Evolutionary conservation across 2,113 vertebrate genomes (phyloP).

Genomic region (Semnornis frantzii): DNA sequence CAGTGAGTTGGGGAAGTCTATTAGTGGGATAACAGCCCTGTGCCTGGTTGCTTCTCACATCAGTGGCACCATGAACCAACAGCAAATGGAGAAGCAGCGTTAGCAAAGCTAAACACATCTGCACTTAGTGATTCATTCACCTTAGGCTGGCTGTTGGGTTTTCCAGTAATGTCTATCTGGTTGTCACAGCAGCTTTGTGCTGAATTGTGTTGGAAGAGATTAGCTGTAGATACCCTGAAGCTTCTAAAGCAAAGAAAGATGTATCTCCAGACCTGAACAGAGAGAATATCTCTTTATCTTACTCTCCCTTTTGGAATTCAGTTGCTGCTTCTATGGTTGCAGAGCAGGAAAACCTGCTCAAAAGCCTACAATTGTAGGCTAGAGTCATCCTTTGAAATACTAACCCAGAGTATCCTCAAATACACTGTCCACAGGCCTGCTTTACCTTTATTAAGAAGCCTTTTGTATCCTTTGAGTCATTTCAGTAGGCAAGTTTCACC

Average conservation of each 20-base stretch:
- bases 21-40: not conserved
- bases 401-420: not conserved
- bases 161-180: not conserved
- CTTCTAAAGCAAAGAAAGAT: not conserved
- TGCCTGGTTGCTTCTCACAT: not conserved
- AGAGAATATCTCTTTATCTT: not conserved
- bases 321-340: not conserved
- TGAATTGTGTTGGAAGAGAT: not conserved
- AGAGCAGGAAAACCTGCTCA: not conserved
- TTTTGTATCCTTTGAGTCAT: not conserved
- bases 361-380: not conserved
- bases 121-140: not conserved
- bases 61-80: not conserved
- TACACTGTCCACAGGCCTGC: not conserved
- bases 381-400: not conserved
- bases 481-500: not conserved
- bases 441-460: not conserved
- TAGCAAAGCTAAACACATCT: not conserved
- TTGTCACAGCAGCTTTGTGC: not conserved
- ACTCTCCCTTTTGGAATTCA: not conserved
- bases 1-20: not conserved
- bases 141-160: not conserved
- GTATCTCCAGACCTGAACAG: not conserved
- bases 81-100: not conserved
- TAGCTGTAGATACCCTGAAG: not conserved